Evolutionary conservation across 2,888 invertebrate species (phyloP).

Genomic region (Lottia scabra): DNA sequence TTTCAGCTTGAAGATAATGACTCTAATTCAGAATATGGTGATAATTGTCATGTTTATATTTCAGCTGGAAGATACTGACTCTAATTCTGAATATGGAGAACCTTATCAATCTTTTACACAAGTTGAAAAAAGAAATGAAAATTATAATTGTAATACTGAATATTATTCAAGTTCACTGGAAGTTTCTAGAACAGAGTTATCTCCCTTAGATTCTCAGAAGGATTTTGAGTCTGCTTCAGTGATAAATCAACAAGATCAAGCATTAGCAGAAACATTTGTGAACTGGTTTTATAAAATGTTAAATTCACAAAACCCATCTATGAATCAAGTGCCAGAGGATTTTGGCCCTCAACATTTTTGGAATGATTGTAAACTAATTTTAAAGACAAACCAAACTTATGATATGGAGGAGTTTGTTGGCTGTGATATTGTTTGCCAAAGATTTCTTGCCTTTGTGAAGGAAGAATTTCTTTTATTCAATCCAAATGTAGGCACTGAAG

Average conservation of each 20-base stretch:
- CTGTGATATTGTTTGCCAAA: conserved; percentile 37
- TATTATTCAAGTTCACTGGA: no score
- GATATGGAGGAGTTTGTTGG: conserved; percentile 39
- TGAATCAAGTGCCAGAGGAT: conserved; percentile 28
- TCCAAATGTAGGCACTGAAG: conserved; percentile 74
- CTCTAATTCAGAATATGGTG: no score
- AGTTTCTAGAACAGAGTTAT: no score
- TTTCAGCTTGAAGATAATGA: no score
- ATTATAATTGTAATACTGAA: not conserved
- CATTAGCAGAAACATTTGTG: conserved; percentile 53
- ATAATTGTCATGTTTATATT: no score
- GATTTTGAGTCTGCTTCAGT: not conserved
- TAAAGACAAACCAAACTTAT: conserved; percentile 31
- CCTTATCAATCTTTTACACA: no score
- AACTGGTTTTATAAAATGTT: conserved; percentile 61
- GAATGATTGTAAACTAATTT: conserved; percentile 46
- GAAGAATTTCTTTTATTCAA: conserved; percentile 71
- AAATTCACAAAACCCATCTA: conserved; percentile 50
- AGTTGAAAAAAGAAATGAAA: not conserved
- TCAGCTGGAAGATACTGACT: no score
- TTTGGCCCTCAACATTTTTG: conserved; percentile 65
- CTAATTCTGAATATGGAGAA: no score
- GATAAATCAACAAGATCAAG: conserved; percentile 29
- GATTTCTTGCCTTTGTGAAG: conserved; percentile 45
- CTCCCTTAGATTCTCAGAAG: no score